Base-by-base conservation (phyloP, 1,140 invertebrate genomes). In the Dendrolimus punctatus region DNA sequence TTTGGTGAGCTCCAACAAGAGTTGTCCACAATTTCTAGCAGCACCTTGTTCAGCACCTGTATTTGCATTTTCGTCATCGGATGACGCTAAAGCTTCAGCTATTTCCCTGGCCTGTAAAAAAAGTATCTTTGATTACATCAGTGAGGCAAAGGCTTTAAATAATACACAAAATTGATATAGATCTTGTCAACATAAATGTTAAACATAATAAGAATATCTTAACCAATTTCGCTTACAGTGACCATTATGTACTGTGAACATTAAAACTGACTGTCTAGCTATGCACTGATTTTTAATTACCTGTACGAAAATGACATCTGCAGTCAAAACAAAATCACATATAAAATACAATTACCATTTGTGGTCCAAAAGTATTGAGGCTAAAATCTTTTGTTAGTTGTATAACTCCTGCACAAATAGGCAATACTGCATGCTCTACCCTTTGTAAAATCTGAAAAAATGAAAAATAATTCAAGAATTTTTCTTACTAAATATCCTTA, bases 1-100 rank as follows among this genome's bases (percentile, higher is more conserved):
- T 60, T 91, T 89, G 6, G 92, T 90, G 10, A 95, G 82, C 69
- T 93, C 91, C 51, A 92, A 86, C 10, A 96, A 80, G 79, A 95
- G 95, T 10, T 76, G 70, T 4, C 92, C 87, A 77, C 88, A 91
- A 88, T 86, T 92, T 51, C 90, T 89, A 48, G 90, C 90, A 42
- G 90, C 92, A 4, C 88, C 80, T 66, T 89, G 88, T 49, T 84
- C 69, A 64, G 89, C 78, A 81, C 90, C 89, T 1, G 88, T 85
- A 50, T 90, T 90, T 41, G 80, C 84, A 9, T 84, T 73, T 2
- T 79, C 80, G 64, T 62, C 91, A 53, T 71, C 91, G 66, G 60
- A 83, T 53, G 51, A 86, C 43, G 82, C 91, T 49, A 88, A 87
- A 4, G 90, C 87, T 63, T 90, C 87, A 10, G 89, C 90, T 53